These are phyloP conservation scores for Melanostigma gelatinosum DNA, from an alignment of 2,113 vertebrate genomes.

Conservation along the genomic window DNA sequence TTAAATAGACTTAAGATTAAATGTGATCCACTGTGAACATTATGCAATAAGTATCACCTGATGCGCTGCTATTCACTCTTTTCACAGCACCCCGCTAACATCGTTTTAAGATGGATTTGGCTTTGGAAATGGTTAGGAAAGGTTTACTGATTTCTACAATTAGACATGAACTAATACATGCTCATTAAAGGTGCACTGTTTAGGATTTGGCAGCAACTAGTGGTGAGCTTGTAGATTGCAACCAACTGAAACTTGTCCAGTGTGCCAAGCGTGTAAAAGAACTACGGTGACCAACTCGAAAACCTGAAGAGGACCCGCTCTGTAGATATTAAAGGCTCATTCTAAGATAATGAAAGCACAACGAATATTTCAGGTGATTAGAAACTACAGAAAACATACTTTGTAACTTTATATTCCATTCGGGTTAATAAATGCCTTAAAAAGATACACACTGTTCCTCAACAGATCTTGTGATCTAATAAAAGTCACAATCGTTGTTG, in stretches of 20 bases:
- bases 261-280: not conserved
- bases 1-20: not conserved
- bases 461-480: not conserved
- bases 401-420: not conserved
- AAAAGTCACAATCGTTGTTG: not conserved
- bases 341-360: too few relatives aligned
- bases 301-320: too few relatives aligned
- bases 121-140: not conserved
- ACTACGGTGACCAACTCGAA: too few relatives aligned
- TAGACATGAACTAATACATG: not conserved
- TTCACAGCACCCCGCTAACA: not conserved
- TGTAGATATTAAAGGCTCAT: too few relatives aligned
- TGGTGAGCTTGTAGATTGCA: not conserved
- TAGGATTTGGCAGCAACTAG: not conserved
- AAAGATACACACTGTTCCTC: not conserved
- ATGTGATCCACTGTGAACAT: not conserved
- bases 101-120: constrained; percentile 1
- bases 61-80: not conserved
- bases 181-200: not conserved
- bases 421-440: not conserved
- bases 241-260: not conserved
- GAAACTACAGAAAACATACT: not conserved
- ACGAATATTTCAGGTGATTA: too few relatives aligned
- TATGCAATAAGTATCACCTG: not conserved
- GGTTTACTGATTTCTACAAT: not conserved